Evolutionary conservation across 2,888 invertebrate species (phyloP), one percentile per base, ranked within the genome.

Genomic region (Resseliella maxima): DNA sequence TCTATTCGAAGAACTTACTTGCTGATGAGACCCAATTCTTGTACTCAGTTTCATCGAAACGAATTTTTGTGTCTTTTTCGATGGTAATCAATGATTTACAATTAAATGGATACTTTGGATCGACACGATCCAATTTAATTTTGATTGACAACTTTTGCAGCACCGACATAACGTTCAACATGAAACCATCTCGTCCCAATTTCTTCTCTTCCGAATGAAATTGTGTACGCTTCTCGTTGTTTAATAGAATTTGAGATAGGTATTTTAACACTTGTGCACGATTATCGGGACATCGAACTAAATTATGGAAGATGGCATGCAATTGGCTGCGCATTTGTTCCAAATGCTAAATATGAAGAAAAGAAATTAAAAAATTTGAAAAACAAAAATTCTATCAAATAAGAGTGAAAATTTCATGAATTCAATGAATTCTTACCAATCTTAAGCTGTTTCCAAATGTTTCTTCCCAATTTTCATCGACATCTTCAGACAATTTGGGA

Each of bases 171-270:
- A 99, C 91, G 92, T 99, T 99, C 88, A 99, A 92, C 95, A 99
- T 97, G 91, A 98, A 98, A 0, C 99, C 99, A 91, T 99, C 98
- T 6, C 97, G 96, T 18, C 98, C 97, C 0, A 98, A 92, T 0
- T 95, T 93, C 87, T 95, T 93, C 89, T 98, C 97, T 90, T 98
- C 97, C 46, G 95, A 95, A 90, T 97, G 97, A 88, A 99, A 93
- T 90, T 98, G 98, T 0, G 97, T 94, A 54, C 98, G 93, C 88
- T 97, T 96, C 88, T 96, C 95, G 90, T 99, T 99, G 88, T 94
- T 92, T 87, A 94, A 94, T 86, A 99, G 91, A 12, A 97, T 92
- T 86, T 94, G 93, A 0, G 96, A 94, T 86, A 99, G 93, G 91
- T 96, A 99, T 87, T 94, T 93, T 86, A 99, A 92, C 88, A 96